Conservation (phyloP, 2,888 invertebrate species). For the Siphlonurus alternatus region DNA sequence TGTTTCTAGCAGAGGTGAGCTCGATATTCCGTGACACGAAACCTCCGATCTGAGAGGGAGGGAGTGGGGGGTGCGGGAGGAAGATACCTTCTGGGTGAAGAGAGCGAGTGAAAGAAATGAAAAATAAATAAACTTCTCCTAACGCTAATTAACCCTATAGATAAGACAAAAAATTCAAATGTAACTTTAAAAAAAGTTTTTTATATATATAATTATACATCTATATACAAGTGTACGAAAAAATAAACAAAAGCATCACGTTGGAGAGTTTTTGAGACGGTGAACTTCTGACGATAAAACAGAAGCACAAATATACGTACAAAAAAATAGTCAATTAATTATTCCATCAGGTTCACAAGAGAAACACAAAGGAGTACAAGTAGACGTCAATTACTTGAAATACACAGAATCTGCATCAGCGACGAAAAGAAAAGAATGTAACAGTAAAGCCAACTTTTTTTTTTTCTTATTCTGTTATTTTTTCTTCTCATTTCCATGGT, state of each 20-base stretch:
- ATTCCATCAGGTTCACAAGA: not conserved
- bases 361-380: not conserved
- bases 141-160: not conserved
- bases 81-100: not conserved
- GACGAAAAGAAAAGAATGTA: not conserved
- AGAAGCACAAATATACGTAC: too few species aligned
- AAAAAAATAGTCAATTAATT: not conserved
- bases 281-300: not conserved
- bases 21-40: not conserved
- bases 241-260: not conserved
- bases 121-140: not conserved
- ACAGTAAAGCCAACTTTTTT: not conserved
- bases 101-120: not conserved
- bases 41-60: not conserved
- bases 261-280: not conserved
- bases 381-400: not conserved
- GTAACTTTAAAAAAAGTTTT: not conserved
- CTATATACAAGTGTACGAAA: not conserved
- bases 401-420: not conserved
- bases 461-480: not conserved
- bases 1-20: not conserved
- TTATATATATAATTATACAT: too few species aligned
- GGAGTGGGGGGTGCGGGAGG: not conserved
- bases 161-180: not conserved
- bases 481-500: not conserved